phyloP scores from a whole-genome alignment of 2,113 vertebrate species.

The Macaca nemestrina region DNA sequence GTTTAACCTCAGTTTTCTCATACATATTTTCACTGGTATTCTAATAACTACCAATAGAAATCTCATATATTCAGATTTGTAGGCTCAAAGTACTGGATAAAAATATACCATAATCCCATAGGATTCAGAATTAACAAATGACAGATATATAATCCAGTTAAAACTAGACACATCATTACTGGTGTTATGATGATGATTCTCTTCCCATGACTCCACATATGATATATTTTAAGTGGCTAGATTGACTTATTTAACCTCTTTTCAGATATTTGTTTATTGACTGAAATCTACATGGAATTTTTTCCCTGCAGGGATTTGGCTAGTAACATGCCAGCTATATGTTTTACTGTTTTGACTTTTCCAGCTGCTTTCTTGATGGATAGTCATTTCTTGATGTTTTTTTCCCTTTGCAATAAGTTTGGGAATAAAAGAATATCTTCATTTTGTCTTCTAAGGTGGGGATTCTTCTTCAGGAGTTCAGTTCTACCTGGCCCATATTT shows the following conservation, averaged over 20 bases:
- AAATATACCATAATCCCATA: background rate
- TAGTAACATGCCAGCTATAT: background rate
- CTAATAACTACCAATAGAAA: background rate
- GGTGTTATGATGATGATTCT: background rate
- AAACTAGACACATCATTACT: constrained; percentile 9
- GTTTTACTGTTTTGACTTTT: constrained; percentile 64
- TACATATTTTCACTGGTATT: background rate
- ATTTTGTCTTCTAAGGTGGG: background rate
- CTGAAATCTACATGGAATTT: constrained; percentile 64
- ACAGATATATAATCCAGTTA: background rate
- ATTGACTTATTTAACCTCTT: constrained; percentile 53
- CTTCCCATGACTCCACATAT: background rate
- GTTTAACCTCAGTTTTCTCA: background rate
- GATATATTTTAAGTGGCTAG: background rate
- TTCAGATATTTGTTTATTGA: constrained; percentile 65
- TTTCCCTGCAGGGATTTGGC: constrained; percentile 57
- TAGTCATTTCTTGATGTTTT: background rate
- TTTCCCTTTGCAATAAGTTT: background rate
- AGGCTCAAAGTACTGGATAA: background rate
- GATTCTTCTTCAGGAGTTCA: background rate
- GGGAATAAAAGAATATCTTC: background rate
- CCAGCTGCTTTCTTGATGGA: constrained; percentile 40
- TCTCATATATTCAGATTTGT: background rate
- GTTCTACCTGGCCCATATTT: background rate
- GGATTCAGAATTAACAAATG: background rate